Evolutionary conservation across 2,888 invertebrate genomes (phyloP), one percentile per base, ranked within the genome.

Genomic region (Monochamus alternatus): DNA sequence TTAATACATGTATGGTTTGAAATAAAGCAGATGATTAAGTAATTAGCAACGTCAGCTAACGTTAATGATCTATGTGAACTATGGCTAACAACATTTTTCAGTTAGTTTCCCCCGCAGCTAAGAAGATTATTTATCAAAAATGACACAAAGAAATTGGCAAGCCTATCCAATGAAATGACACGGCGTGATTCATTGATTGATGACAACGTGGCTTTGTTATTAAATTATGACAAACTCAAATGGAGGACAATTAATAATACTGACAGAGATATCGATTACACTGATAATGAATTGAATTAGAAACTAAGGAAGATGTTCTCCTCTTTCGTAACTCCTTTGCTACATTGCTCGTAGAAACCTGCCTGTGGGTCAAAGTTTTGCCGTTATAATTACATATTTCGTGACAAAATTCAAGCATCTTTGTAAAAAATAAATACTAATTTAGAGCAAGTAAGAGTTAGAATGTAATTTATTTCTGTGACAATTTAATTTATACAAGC

Each of bases 251-350:
- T 66, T 66, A 66, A 66, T 66, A 66, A 55, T 55, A 14, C 52
- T 55, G 31, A 55, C 32, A 22, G 51, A 65, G 65, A 51, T 66
- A 66, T 66, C 55, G 66, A 66, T 65, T 55, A 43, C 55, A 55
- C 32, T 65, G 31, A 66, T 66, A 66, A 38, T 66, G 44, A 52
- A 66, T 66, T 66, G 31, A 31, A 66, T 66, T 66, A 55, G 52
- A 66, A 66, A 66, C 32, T n/a, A 66, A 66, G 44, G 66, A 51
- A 51, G 65, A 66, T 66, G 52, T 32, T 52, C 32, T 66, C 32
- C 14, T 22, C 32, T n/a, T 55, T 66, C 32, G 32, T 55, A 32
- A 55, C 31, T 55, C 66, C 22, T 65, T 63, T 63, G n/a, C 43
- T 22, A 63, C 43, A 14, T 43, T n/a, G 32, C 32, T 5, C 52